Evolutionary conservation across 1,140 invertebrate genomes (phyloP), one percentile per base, ranked within the genome.

Genomic region (Bombus polaris): DNA sequence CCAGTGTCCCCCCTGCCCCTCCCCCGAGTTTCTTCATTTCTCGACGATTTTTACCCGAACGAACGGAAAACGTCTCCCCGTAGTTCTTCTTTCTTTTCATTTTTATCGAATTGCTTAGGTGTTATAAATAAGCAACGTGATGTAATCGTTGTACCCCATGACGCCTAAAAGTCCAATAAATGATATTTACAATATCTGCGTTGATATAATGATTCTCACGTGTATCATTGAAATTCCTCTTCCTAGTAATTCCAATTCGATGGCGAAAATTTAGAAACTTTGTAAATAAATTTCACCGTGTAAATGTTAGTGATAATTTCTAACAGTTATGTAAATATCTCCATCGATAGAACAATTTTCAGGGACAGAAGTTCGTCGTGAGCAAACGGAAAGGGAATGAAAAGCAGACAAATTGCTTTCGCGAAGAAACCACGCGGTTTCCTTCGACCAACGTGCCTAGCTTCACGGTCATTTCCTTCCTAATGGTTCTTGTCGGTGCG

Each of bases 131-230:
- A 91, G 90, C 90, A 91, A 91, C 90, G 90, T 91, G 89, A 57
- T 91, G 90, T 91, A 91, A 90, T 91, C 90, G 90, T 91, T 90
- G 90, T 91, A 91, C 79, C 87, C 87, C 86, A 90, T 90, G 89
- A 91, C 87, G 90, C 90, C 90, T 91, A 91, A 91, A 83, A 91
- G 89, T 91, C 89, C 89, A 91, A 91, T 91, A 91, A 91, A 91
- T 91, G 82, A 91, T 91, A 91, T 91, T 91, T 91, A 91, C 89
- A 91, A 91, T 91, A 89, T 47, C 18, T 39, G 1, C 18, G 32
- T 37, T 75, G 35, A 13, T 57, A 10, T 73, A 0, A 44, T 39
- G 10, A 39, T 53, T 44, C 2, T 32, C 32, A 2, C 0, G 1
- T 25, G 13, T 62, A 39, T 9, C 25, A 75, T 53, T 13, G n/a